Evolutionary conservation across 1,140 invertebrate species (phyloP).

Genomic region (Thalassaphorura encarpata): DNA sequence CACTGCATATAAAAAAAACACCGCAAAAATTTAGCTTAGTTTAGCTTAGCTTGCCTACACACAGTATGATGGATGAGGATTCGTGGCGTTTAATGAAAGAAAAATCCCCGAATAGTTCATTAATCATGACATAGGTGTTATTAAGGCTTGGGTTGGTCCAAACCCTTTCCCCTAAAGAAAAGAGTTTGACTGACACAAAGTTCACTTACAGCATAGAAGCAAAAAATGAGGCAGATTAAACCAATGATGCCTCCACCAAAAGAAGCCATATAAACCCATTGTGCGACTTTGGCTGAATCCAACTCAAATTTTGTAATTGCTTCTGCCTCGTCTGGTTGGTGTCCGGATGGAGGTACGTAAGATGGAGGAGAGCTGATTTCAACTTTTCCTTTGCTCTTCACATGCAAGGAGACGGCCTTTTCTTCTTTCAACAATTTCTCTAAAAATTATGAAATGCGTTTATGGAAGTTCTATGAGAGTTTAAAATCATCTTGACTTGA

Average conservation of each 20-base stretch:
- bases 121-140: too few species aligned
- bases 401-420: not conserved
- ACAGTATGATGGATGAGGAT: too few species aligned
- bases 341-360: not conserved
- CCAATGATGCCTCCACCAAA: not conserved
- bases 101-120: too few species aligned
- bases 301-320: not conserved
- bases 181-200: too few species aligned
- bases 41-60: too few species aligned
- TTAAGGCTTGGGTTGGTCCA: too few species aligned
- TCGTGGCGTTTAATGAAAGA: too few species aligned
- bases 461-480: not conserved
- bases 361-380: not conserved
- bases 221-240: not conserved
- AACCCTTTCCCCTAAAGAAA: too few species aligned
- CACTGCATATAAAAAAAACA: constrained; percentile 4
- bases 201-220: not conserved
- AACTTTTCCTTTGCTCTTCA: not conserved
- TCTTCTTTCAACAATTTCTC: not conserved
- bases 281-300: not conserved
- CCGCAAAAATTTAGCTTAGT: too few species aligned
- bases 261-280: not conserved
- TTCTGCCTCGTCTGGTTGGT: not conserved
- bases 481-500: not conserved
- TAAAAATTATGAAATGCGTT: too few species aligned